phyloP scores from a whole-genome alignment of 1,140 invertebrate genomes.

The Nasonia longicornis region DNA sequence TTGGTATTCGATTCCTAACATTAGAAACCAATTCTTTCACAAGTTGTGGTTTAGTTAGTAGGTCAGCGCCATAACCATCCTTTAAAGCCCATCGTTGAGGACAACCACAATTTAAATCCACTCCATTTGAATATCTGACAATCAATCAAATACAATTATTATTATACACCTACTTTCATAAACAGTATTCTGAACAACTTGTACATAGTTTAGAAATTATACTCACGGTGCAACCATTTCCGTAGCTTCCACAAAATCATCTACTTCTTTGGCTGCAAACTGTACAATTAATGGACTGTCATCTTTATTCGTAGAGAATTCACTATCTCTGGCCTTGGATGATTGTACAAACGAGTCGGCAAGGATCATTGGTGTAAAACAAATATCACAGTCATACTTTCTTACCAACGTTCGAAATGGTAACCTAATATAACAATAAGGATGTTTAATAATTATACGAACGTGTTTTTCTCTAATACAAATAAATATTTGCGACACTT shows the following conservation, averaged over 20 bases:
- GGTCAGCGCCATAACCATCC: conserved; percentile 88
- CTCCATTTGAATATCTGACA: conserved; percentile 83
- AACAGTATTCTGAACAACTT: conserved; percentile 28
- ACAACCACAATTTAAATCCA: conserved; percentile 97
- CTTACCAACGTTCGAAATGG: conserved; percentile 87
- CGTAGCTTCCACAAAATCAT: conserved; percentile 88
- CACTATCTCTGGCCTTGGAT: conserved; percentile 86
- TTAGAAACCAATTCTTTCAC: conserved; percentile 85
- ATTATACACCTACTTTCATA: not conserved
- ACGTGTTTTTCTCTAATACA: not conserved
- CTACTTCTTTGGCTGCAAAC: conserved; percentile 89
- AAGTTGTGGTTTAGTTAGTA: conserved; percentile 86
- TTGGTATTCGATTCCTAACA: conserved; percentile 78
- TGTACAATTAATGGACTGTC: conserved; percentile 92
- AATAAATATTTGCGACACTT: conserved; percentile 57
- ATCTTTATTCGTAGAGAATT: conserved; percentile 84
- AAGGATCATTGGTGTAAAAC: conserved; percentile 97
- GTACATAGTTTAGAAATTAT: conserved; percentile 17
- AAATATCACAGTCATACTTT: conserved; percentile 88
- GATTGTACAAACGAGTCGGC: conserved; percentile 93
- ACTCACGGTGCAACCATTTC: conserved; percentile 85
- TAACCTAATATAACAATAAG: conserved; percentile 70
- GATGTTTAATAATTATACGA: not conserved
- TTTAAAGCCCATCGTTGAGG: conserved; percentile 95
- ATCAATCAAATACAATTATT: conserved; percentile 41